Percentiles rank a stretch among this genome's conserved stretches.
Evolutionary conservation across 2,797 vertebrate genomes (phyloP).

Genomic region (Crenichthys baileyi): DNA sequence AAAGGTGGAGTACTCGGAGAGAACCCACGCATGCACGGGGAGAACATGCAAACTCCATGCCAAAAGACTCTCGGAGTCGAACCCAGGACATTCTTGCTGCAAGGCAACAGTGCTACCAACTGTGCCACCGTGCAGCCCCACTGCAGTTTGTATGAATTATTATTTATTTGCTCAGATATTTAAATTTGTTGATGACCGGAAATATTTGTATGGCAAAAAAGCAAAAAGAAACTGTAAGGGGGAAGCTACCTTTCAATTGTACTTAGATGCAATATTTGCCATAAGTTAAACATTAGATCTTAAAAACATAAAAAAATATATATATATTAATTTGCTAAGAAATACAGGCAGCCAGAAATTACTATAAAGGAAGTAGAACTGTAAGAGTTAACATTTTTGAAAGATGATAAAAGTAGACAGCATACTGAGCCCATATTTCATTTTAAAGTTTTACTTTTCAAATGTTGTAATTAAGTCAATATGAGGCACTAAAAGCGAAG

Average conservation of each 20-base stretch:
- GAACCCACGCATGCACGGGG: too few relatives aligned
- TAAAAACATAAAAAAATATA: not conserved
- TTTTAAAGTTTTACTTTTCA: not conserved
- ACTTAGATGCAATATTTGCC: not conserved
- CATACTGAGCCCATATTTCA: not conserved
- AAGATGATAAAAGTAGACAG: not conserved
- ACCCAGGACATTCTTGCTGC: too few relatives aligned
- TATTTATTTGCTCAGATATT: not conserved
- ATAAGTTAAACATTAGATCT: not conserved
- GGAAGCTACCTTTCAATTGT: not conserved
- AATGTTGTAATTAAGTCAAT: constrained; percentile 23
- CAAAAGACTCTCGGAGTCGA: too few relatives aligned
- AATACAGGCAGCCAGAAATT: not conserved
- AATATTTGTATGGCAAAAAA: not conserved
- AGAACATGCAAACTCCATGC: too few relatives aligned
- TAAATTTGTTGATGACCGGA: not conserved
- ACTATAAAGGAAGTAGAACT: not conserved
- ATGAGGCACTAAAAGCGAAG: constrained; percentile 54
- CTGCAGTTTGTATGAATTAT: too few relatives aligned
- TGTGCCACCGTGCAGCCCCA: too few relatives aligned
- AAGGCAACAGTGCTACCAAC: too few relatives aligned
- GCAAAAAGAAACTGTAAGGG: not conserved
- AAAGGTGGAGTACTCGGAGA: too few relatives aligned
- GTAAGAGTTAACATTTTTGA: not conserved
- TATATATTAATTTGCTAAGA: not conserved